phyloP scores from a whole-genome alignment of 2,113 vertebrate genomes.

The Nycticorax nycticorax region DNA sequence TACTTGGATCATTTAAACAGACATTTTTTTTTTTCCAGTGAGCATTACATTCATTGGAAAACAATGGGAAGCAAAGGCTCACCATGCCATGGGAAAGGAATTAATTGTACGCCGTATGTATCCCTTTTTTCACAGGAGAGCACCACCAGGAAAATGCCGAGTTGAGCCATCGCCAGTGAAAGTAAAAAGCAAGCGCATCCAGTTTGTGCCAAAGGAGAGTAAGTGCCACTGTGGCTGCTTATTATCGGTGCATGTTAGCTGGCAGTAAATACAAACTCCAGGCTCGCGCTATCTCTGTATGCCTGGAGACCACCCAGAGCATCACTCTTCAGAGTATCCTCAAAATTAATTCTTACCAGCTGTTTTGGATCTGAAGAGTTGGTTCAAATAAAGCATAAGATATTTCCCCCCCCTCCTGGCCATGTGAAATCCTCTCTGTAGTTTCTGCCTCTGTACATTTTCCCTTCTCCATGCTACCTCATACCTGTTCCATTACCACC shows the following conservation, averaged over 20 bases:
- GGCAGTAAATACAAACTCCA: not conserved
- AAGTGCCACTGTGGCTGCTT: slow-evolving; percentile 63
- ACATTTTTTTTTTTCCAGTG: not conserved
- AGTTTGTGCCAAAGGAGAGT: slow-evolving; percentile 90
- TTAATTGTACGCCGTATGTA: not conserved
- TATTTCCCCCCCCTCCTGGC: not conserved
- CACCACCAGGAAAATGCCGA: slow-evolving; percentile 86
- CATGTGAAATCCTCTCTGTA: not conserved
- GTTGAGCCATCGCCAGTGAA: slow-evolving; percentile 81
- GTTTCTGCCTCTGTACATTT: not conserved
- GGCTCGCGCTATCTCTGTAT: not conserved
- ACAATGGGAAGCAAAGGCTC: not conserved
- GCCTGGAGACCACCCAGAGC: not conserved
- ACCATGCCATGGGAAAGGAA: not conserved
- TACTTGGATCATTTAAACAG: not conserved
- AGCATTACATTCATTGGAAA: not conserved
- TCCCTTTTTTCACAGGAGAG: slow-evolving; percentile 80
- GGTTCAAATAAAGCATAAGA: not conserved
- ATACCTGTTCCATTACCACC: not conserved
- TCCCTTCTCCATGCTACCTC: not conserved
- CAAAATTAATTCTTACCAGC: not conserved
- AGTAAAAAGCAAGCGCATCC: slow-evolving; percentile 81
- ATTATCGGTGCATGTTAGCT: not conserved
- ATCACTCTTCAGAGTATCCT: not conserved
- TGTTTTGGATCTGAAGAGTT: not conserved